A percentile compares a stretch with the other conserved stretches of the same genome.
phyloP scores from a whole-genome alignment of 2,888 invertebrate genomes.

The Phymatocera aterrima region DNA sequence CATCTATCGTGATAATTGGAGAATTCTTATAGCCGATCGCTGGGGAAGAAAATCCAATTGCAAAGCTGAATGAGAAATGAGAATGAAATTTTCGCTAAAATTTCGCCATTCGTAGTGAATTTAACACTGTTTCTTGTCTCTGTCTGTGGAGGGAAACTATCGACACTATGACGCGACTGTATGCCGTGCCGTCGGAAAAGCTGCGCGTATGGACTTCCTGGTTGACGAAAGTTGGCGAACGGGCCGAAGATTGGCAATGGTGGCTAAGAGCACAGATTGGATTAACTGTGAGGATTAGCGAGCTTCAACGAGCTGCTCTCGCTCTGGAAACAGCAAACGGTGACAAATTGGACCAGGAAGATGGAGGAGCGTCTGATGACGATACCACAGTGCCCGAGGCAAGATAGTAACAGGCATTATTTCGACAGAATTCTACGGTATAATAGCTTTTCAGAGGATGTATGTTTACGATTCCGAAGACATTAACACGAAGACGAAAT shows the following conservation, averaged over 20 bases:
- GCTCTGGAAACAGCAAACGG: conserved; percentile 8
- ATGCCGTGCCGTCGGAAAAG: conserved; percentile 62
- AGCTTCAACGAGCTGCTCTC: not conserved
- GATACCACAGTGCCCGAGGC: not conserved
- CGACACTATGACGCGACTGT: conserved; percentile 57
- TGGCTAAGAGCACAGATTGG: conserved; percentile 57
- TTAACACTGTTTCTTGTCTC: no score
- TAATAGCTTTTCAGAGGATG: not conserved
- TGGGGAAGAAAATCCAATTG: no score
- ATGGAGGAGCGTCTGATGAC: not conserved
- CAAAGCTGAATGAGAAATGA: not conserved
- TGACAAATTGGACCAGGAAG: not conserved
- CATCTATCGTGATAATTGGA: not conserved
- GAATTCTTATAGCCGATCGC: no score
- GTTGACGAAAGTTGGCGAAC: conserved; percentile 63
- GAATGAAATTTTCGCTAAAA: not conserved
- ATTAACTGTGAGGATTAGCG: conserved; percentile 19
- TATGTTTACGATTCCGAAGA: not conserved
- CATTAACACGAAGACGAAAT: not conserved
- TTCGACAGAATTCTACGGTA: not conserved
- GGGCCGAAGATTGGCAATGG: conserved; percentile 62
- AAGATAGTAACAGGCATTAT: not conserved
- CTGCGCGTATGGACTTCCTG: conserved; percentile 65
- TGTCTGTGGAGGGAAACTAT: conserved; percentile 48
- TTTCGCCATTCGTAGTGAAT: no score